Evolutionary conservation across 92 coral and sea anemone species (phyloP).

Genomic region (Bergia sp.): DNA sequence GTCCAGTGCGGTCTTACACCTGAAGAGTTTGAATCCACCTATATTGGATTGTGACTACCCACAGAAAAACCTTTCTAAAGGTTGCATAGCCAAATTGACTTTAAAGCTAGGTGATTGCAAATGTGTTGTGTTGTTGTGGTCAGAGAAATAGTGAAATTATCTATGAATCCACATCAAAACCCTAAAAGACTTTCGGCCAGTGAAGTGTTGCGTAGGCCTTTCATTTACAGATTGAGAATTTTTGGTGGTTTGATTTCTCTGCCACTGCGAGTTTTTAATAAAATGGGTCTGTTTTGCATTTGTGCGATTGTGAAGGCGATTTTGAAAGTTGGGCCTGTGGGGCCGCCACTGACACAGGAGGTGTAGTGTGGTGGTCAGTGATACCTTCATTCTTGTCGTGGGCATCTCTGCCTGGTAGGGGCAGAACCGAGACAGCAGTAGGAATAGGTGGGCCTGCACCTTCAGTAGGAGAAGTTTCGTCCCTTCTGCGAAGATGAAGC

Average conservation of each 20-base stretch:
- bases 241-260: not conserved
- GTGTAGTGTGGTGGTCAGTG: not conserved
- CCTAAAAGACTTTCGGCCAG: not conserved
- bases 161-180: not conserved
- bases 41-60: not conserved
- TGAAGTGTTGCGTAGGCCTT: not conserved
- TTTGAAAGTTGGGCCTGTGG: not conserved
- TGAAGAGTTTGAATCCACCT: not conserved
- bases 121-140: not conserved
- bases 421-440: not conserved
- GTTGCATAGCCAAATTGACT: not conserved
- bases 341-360: not conserved
- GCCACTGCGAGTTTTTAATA: not conserved
- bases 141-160: not conserved
- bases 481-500: not conserved
- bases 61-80: not conserved
- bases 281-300: not conserved
- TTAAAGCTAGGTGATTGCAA: not conserved
- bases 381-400: not conserved
- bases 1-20: not conserved
- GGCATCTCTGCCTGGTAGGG: not conserved
- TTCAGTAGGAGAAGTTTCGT: not conserved
- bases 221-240: not conserved
- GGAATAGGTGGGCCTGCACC: not conserved
- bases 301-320: not conserved